A percentile compares a stretch with the other conserved stretches of the same genome.
Evolutionary conservation across 2,113 vertebrate genomes (phyloP).

Genomic region (Serinus canaria): DNA sequence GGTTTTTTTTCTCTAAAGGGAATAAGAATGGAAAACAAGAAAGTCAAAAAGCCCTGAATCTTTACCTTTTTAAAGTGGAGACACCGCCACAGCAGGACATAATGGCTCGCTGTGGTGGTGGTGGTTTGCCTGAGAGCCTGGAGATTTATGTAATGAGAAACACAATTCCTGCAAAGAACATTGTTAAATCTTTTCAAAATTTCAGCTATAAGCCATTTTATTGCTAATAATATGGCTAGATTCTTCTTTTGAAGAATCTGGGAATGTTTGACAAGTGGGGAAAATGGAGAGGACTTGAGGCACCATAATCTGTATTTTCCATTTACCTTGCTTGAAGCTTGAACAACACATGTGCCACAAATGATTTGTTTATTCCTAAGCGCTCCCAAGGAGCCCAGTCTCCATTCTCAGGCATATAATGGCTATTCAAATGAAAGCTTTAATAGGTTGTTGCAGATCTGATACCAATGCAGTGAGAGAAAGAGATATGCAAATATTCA

Average conservation of each 20-base stretch:
- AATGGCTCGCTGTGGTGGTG: constrained; percentile 17
- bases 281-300: constrained; percentile 62
- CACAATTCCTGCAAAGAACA: constrained; percentile 63
- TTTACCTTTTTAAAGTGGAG: constrained; percentile 50
- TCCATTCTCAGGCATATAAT: constrained; percentile 5
- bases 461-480: neutral
- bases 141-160: constrained; percentile 70
- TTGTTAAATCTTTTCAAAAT: constrained; percentile 63
- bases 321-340: constrained; percentile 57
- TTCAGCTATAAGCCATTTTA: constrained; percentile 62
- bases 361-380: constrained; percentile 54
- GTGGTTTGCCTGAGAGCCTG: constrained; percentile 48
- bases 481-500: neutral
- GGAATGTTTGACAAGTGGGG: constrained; percentile 50
- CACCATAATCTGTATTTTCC: constrained; percentile 59
- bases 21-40: constrained; percentile 26
- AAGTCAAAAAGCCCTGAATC: constrained; percentile 40
- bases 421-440: constrained; percentile 46
- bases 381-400: neutral
- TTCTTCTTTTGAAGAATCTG: constrained; percentile 61
- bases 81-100: constrained; percentile 56
- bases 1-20: neutral
- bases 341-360: constrained; percentile 43
- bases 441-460: constrained; percentile 23
- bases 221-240: constrained; percentile 63